A percentile compares a stretch with the other conserved stretches of the same genome.
Conservation (phyloP, 2,888 invertebrate species). For the Sclerodermus sp. region DNA sequence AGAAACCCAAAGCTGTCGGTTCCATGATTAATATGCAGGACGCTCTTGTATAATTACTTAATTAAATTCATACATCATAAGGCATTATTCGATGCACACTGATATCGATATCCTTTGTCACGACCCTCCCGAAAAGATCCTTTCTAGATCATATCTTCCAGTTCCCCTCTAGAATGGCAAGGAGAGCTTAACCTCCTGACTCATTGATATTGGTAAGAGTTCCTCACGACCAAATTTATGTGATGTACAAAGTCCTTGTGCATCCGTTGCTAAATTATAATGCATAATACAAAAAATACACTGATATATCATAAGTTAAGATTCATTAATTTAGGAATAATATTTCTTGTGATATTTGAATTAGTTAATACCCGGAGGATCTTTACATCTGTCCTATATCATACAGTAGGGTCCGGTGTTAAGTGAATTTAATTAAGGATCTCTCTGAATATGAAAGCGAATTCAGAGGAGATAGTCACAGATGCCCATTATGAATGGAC, state of each 20-base stretch:
- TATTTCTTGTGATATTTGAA: slow-evolving; percentile 45
- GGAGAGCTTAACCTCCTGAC: slow-evolving; percentile 12
- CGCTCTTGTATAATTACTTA: slow-evolving; percentile 42
- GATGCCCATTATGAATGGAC: no score
- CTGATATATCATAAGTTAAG: no score
- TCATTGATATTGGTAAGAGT: slow-evolving; percentile 17
- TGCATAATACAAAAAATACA: no score
- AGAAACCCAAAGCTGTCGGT: no score
- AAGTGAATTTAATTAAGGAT: slow-evolving; percentile 52
- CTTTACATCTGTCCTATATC: slow-evolving; percentile 39
- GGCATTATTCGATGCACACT: slow-evolving; percentile 31
- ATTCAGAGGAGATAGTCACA: no score
- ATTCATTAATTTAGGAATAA: no score
- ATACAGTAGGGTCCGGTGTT: slow-evolving; percentile 38
- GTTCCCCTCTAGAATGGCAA: slow-evolving; percentile 6
- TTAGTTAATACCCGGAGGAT: slow-evolving; percentile 46
- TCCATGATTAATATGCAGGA: slow-evolving; percentile 36
- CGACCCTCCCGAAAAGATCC: slow-evolving; percentile 24
- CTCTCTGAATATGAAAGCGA: no score
- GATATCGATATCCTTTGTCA: slow-evolving; percentile 21
- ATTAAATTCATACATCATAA: slow-evolving; percentile 48
- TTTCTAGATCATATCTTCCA: slow-evolving; percentile 27
- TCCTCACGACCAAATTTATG: not conserved
- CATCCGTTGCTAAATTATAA: no score
- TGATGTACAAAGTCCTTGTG: no score